A percentile compares a stretch with the other conserved stretches of the same genome.
Evolutionary conservation across 2,797 vertebrate species (phyloP).

Genomic region (Hyperoplus lanceolatus): DNA sequence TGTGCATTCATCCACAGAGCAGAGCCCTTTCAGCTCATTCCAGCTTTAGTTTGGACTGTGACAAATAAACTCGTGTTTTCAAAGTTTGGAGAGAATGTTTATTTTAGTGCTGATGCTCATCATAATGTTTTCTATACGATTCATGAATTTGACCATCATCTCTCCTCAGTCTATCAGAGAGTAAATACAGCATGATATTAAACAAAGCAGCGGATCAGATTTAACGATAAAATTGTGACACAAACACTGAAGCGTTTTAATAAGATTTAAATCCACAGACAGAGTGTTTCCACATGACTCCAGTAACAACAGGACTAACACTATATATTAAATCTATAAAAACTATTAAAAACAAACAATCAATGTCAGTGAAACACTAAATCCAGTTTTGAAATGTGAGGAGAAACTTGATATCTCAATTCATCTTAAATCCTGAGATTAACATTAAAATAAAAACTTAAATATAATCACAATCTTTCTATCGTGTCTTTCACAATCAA

Average conservation of each 20-base stretch:
- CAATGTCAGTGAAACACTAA: neutral
- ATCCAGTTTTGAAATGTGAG: conserved; percentile 4
- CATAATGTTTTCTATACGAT: too few relatives aligned
- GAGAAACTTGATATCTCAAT: neutral
- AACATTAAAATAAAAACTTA: too few relatives aligned
- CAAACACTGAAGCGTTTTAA: conserved; percentile 14
- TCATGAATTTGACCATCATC: too few relatives aligned
- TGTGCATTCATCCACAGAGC: too few relatives aligned
- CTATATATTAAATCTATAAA: neutral
- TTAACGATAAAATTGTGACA: neutral
- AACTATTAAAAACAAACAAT: neutral
- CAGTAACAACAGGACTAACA: neutral
- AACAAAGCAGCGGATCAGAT: too few relatives aligned
- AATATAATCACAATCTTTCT: too few relatives aligned
- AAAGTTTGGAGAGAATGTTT: neutral
- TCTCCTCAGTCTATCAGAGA: too few relatives aligned
- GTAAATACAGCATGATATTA: neutral
- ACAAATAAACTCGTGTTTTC: neutral
- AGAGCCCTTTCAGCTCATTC: too few relatives aligned
- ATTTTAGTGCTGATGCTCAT: too few relatives aligned
- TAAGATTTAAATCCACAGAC: neutral
- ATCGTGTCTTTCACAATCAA: too few relatives aligned
- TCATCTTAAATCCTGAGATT: neutral
- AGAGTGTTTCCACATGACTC: neutral
- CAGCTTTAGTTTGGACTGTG: neutral